Evolutionary conservation across 2,888 invertebrate genomes (phyloP).

Genomic region (Ormyrus rosae): DNA sequence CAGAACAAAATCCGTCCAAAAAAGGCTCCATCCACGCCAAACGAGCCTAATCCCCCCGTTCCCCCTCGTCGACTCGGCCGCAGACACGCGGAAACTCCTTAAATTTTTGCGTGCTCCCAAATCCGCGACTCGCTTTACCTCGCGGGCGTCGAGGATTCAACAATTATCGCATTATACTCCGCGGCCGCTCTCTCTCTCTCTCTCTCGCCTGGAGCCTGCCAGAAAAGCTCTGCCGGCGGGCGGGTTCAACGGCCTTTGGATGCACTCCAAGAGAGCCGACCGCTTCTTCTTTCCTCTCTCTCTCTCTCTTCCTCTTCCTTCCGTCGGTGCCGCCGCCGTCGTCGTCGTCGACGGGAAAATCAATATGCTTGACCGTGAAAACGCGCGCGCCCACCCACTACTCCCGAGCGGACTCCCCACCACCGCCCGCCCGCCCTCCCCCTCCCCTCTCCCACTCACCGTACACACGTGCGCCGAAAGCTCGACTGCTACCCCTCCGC

Average conservation of each 20-base stretch:
- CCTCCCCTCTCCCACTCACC: conserved; percentile 3
- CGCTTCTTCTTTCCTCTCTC: conserved; percentile 45
- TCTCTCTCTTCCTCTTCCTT: conserved; percentile 57
- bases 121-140: too few relatives aligned
- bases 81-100: too few relatives aligned
- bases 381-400: conserved; percentile 68
- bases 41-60: too few relatives aligned
- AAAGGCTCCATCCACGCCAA: too few relatives aligned
- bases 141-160: conserved; percentile 55
- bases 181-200: conserved; percentile 40
- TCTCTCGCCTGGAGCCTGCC: conserved; percentile 35
- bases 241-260: conserved; percentile 74
- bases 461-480: conserved; percentile 36
- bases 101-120: too few relatives aligned
- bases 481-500: conserved; percentile 3
- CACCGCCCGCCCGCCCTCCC: conserved; percentile 29
- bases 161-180: conserved; percentile 63
- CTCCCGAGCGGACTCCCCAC: not conserved
- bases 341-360: conserved; percentile 58
- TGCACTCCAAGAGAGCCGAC: conserved; percentile 73
- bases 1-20: too few relatives aligned
- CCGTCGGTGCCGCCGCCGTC: conserved; percentile 52
- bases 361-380: conserved; percentile 75
- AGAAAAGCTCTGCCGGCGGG: conserved; percentile 46
- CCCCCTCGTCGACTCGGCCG: too few relatives aligned